Evolutionary conservation across 2,888 invertebrate species (phyloP).

Genomic region (Perdita meconis): DNA sequence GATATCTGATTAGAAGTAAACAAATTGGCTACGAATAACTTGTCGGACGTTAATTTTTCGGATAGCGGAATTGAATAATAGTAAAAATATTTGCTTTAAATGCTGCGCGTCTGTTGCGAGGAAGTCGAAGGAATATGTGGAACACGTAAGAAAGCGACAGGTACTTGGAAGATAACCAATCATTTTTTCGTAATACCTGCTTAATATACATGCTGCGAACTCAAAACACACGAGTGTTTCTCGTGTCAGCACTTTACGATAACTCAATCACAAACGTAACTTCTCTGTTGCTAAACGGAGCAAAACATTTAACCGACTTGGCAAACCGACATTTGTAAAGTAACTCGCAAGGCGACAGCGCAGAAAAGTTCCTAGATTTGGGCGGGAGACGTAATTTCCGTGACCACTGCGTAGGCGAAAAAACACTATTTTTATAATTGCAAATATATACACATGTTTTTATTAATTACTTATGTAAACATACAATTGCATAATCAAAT

Average conservation of each 20-base stretch:
- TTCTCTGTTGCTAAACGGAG: slow-evolving; percentile 47
- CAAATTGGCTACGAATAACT: background rate
- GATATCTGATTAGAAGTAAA: background rate
- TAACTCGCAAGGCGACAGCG: slow-evolving; percentile 41
- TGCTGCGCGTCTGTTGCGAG: slow-evolving; percentile 28
- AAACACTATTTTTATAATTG: slow-evolving; percentile 14
- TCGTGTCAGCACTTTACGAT: slow-evolving; percentile 34
- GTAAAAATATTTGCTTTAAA: slow-evolving; percentile 18
- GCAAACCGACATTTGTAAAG: slow-evolving; percentile 66
- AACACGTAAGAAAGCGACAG: slow-evolving; percentile 30
- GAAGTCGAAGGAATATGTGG: slow-evolving; percentile 2
- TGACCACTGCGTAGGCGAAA: slow-evolving; percentile 27
- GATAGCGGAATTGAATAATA: slow-evolving; percentile 1
- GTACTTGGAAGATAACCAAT: background rate
- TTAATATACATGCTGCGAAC: slow-evolving; percentile 77
- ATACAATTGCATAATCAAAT: background rate
- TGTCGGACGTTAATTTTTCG: background rate
- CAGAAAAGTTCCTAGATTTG: slow-evolving; percentile 69
- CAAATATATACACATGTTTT: background rate
- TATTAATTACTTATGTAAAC: background rate
- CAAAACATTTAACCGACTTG: slow-evolving; percentile 60
- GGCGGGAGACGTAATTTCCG: slow-evolving; percentile 71
- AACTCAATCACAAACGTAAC: slow-evolving; percentile 19
- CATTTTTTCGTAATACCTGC: slow-evolving; percentile 70
- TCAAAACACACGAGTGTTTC: slow-evolving; percentile 41